phyloP scores from a whole-genome alignment of 2,797 vertebrate species.

The Spinus olivaceus region DNA sequence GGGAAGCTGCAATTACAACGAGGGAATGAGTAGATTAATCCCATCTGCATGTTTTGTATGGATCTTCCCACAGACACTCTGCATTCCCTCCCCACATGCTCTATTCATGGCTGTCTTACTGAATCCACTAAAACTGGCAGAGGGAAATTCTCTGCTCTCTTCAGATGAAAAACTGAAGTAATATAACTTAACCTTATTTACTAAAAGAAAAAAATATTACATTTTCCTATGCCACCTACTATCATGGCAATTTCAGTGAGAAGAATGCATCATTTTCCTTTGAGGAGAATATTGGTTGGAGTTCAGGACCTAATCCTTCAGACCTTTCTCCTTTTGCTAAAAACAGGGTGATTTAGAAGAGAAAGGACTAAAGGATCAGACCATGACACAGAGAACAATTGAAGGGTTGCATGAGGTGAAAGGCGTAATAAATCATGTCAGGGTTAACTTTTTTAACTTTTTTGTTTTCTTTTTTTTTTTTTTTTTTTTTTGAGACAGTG shows the following conservation, averaged over 20 bases:
- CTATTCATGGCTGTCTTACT: not conserved
- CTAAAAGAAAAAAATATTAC: not conserved
- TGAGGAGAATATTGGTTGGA: not conserved
- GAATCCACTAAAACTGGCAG: not conserved
- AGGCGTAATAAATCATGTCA: not conserved
- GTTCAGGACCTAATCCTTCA: not conserved
- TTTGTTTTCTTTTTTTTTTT: not conserved
- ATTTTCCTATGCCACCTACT: not conserved
- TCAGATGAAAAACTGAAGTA: not conserved
- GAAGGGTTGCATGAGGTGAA: not conserved
- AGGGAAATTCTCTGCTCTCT: not conserved
- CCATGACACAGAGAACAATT: not conserved
- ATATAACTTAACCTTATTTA: not conserved
- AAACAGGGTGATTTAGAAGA: not conserved
- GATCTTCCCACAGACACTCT: not conserved
- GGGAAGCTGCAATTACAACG: slow-evolving; percentile 19
- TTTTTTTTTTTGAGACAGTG: not conserved
- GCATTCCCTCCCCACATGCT: not conserved
- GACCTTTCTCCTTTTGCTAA: not conserved
- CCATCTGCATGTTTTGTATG: not conserved
- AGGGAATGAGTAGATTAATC: not conserved
- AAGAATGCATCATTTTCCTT: not conserved
- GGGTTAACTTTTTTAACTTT: not conserved
- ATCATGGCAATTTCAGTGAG: not conserved
- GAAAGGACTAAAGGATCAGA: not conserved